Conservation (phyloP, 2,113 vertebrate species). For the Dicentrarchus labrax region DNA sequence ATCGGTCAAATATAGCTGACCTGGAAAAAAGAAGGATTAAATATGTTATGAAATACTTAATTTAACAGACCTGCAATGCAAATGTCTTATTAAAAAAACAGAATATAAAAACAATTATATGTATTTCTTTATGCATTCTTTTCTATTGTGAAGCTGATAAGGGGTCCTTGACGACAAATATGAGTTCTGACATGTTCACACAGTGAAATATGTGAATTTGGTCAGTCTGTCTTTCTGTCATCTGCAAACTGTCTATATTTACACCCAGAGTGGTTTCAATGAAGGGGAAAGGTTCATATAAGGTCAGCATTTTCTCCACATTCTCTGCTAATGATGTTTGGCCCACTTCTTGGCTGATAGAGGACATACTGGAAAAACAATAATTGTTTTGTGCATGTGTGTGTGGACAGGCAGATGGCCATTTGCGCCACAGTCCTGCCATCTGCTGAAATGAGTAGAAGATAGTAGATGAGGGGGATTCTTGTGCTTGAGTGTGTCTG, state of each 20-base stretch:
- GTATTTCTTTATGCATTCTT: neutral
- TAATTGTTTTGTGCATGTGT: slow-evolving; percentile 30
- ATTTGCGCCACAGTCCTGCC: slow-evolving; percentile 50
- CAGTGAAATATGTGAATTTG: neutral
- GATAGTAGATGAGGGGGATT: slow-evolving; percentile 32
- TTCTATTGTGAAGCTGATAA: neutral
- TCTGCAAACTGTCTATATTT: slow-evolving; percentile 20
- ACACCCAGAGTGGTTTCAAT: slow-evolving; percentile 5
- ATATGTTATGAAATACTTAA: neutral
- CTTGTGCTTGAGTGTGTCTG: slow-evolving; percentile 25
- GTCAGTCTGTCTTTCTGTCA: neutral
- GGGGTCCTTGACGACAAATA: neutral
- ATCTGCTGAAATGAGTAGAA: slow-evolving; percentile 60
- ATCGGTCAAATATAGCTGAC: slow-evolving; percentile 22
- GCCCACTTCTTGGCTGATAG: slow-evolving; percentile 33
- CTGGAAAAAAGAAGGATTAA: neutral
- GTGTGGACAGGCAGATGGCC: slow-evolving; percentile 63
- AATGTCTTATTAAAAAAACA: neutral
- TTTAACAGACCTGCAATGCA: neutral
- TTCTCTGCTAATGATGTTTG: slow-evolving; percentile 57
- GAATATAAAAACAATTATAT: neutral
- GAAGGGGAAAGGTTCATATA: slow-evolving; percentile 23
- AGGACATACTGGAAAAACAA: slow-evolving; percentile 42
- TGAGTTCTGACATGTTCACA: neutral
- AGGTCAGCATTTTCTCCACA: slow-evolving; percentile 30